phyloP scores from a whole-genome alignment of 2,888 invertebrate genomes.

The Calameuta pallipes region DNA sequence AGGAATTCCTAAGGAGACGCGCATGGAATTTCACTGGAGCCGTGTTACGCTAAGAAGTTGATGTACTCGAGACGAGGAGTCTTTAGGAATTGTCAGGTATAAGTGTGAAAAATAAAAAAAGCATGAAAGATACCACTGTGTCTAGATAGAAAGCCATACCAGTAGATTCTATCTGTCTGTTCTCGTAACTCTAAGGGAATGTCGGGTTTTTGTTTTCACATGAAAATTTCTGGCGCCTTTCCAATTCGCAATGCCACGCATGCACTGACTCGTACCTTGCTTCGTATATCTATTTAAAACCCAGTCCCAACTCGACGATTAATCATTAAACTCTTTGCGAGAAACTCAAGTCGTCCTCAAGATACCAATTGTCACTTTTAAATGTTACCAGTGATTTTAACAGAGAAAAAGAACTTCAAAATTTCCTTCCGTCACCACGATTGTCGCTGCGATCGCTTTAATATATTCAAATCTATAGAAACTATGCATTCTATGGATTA shows the following conservation, averaged over 20 bases:
- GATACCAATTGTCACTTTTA: neutral
- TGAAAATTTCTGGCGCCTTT: constrained; percentile 37
- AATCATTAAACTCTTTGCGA: constrained; percentile 38
- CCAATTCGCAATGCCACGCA: constrained; percentile 43
- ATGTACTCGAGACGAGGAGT: neutral
- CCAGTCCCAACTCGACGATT: constrained; percentile 43
- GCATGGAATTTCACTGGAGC: neutral
- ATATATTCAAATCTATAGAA: neutral
- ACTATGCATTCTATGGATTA: neutral
- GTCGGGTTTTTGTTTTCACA: constrained; percentile 22
- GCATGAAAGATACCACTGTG: neutral
- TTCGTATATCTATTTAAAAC: constrained; percentile 54
- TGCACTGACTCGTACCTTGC: constrained; percentile 40
- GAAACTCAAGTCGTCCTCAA: neutral
- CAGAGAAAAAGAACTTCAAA: neutral
- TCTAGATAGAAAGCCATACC: neutral
- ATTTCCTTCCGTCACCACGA: neutral
- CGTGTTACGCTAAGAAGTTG: neutral
- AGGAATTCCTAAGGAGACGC: neutral
- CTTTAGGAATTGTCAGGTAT: neutral
- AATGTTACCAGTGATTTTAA: neutral
- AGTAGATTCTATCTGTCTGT: neutral
- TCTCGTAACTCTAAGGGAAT: neutral
- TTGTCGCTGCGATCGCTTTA: neutral
- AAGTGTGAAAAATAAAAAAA: neutral